Percentiles rank a stretch among this genome's conserved stretches.
Evolutionary conservation across 2,113 vertebrate species (phyloP).

Genomic region (Podiceps cristatus): DNA sequence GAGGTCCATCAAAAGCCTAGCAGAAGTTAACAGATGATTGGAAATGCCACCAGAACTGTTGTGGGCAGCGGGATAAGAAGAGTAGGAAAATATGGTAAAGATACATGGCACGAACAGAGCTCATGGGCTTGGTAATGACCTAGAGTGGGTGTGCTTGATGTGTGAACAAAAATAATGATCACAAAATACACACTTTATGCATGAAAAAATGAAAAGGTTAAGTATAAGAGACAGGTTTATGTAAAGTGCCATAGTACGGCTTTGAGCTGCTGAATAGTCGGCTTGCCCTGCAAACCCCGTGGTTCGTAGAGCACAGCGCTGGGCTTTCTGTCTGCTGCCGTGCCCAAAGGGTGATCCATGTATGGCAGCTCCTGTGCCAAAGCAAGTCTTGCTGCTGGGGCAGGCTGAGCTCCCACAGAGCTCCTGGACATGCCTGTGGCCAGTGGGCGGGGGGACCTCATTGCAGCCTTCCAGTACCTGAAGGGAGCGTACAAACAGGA

Average conservation of each 20-base stretch:
- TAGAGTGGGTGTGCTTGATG: background rate
- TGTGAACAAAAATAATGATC: background rate
- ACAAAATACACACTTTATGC: background rate
- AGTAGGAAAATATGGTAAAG: background rate
- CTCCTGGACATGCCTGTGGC: background rate
- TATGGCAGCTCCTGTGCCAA: fast-evolving
- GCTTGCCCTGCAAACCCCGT: background rate
- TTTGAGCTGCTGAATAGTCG: background rate
- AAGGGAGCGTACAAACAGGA: no score
- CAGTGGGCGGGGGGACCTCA: no score
- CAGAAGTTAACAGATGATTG: background rate
- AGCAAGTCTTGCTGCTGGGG: background rate
- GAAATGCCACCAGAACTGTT: background rate
- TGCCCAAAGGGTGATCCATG: background rate
- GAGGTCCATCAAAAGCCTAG: background rate
- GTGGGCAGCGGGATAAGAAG: background rate
- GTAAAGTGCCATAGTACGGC: no score
- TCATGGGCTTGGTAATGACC: background rate
- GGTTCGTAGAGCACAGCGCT: fast-evolving
- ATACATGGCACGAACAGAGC: background rate
- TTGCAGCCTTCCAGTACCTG: no score
- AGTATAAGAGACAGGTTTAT: background rate
- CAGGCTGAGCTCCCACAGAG: background rate
- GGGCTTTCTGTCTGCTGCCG: background rate
- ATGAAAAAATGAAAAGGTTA: fast-evolving